Base-by-base conservation (phyloP, 23 tunicate genomes). In the Clavelina lepadiformis region DNA sequence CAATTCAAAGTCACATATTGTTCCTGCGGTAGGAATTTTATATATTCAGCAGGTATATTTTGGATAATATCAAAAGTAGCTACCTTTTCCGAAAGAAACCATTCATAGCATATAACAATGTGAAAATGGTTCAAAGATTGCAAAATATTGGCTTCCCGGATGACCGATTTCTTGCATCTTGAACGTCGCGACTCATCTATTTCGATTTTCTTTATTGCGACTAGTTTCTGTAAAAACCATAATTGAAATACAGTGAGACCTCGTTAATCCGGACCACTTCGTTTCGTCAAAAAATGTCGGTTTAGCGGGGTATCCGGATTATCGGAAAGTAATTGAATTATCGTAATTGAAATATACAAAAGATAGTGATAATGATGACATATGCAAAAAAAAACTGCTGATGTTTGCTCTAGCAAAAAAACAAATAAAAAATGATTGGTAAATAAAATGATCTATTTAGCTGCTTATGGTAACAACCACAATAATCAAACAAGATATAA, bases 91-190 rank as follows among this genome's bases (percentile, higher is more conserved):
- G 80, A 87, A 13, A 88, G 37, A 74, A 88, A 88, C 88, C 88
- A 88, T 54, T 88, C 96, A 60, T 88, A 77, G 47, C 96, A 88
- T 73, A 68, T 72, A 7, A 88, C 96, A 67, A 88, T 88, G 33
- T 88, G 87, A 32, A 54, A 63, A 68, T 88, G 87, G 56, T 73
- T 67, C 15, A 88, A 53, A 6, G 82, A 70, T 68, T 79, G 3
- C 56, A 88, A 25, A 8, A 88, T 88, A n/a, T 85, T 65, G 20
- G 96, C 96, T 61, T 88, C 96, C 1, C 82, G 71, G 6, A 80
- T 62, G 5, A 88, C 96, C 4, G 88, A 74, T 69, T 78, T 88
- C 69, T 66, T 63, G 34, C 88, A 67, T 31, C 96, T 38, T 41
- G 96, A 88, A 8, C 76, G 67, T 26, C 96, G 56, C 30, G 74